These are phyloP conservation scores for Tiliacea aurago DNA, from an alignment of 2,888 invertebrate genomes.

Conservation along the genomic window DNA sequence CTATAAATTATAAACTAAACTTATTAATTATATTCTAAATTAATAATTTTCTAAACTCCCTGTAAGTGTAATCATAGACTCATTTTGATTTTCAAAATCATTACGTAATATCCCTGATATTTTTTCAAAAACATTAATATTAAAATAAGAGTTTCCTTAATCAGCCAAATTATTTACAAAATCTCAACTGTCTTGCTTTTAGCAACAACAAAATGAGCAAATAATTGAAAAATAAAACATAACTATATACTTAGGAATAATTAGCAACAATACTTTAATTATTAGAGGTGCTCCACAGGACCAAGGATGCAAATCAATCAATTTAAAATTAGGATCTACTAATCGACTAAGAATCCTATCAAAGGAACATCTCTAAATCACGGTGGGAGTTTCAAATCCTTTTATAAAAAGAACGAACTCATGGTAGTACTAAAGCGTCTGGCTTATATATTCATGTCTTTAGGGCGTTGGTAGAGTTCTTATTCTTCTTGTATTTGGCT, in stretches of 20 bases:
- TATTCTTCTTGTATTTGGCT: conserved; percentile 70
- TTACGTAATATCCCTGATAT: too few relatives aligned
- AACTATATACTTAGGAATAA: not conserved
- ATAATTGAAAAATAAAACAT: conserved; percentile 2
- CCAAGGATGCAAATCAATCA: conserved; percentile 17
- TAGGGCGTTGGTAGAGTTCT: conserved; percentile 30
- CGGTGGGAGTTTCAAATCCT: conserved; percentile 44
- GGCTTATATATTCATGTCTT: conserved; percentile 46
- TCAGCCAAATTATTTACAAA: conserved; percentile 21
- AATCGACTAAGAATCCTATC: conserved; percentile 15
- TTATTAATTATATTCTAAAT: not conserved
- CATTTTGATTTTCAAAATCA: conserved; percentile 16
- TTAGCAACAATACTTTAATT: conserved; percentile 24
- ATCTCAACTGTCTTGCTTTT: conserved; percentile 8
- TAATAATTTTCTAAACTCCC: not conserved
- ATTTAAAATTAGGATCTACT: conserved; percentile 23
- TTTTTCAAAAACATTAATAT: not conserved
- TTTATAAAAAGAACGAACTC: conserved; percentile 52
- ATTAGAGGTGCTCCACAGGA: conserved; percentile 2
- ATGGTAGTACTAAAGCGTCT: not conserved
- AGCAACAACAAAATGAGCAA: conserved; percentile 16
- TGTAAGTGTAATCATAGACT: not conserved
- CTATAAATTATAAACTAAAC: not conserved
- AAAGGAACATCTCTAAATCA: conserved; percentile 26
- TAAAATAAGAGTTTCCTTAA: not conserved